phyloP scores from a whole-genome alignment of 2,113 vertebrate species.

The Apteryx owenii region DNA sequence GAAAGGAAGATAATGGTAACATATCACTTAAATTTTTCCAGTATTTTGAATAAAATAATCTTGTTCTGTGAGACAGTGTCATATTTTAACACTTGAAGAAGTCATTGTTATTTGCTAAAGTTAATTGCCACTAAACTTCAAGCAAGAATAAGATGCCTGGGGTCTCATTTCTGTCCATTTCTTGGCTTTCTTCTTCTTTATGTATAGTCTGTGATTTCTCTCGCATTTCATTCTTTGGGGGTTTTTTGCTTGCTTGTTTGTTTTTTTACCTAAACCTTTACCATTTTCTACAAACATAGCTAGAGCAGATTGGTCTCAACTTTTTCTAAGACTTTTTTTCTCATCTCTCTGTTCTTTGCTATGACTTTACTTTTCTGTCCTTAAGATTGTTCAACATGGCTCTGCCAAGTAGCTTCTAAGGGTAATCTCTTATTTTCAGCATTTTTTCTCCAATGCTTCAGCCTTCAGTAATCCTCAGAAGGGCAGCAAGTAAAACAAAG shows the following conservation, averaged over 20 bases:
- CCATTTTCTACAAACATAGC: neutral
- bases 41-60: neutral
- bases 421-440: neutral
- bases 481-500: neutral
- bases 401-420: neutral
- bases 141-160: neutral
- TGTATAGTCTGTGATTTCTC: neutral
- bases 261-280: neutral
- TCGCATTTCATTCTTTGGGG: neutral
- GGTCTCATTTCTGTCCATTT: neutral
- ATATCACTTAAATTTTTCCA: neutral
- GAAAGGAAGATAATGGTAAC: neutral
- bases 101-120: neutral
- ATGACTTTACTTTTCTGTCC: neutral
- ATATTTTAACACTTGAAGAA: neutral
- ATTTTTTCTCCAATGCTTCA: neutral
- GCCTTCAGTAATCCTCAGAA: neutral
- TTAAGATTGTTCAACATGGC: neutral
- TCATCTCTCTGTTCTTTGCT: neutral
- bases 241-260: neutral
- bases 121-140: neutral
- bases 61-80: neutral
- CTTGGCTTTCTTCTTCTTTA: neutral
- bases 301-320: neutral
- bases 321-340: neutral